phyloP scores from a whole-genome alignment of 2,797 vertebrate genomes.

The Sebastes dallii region DNA sequence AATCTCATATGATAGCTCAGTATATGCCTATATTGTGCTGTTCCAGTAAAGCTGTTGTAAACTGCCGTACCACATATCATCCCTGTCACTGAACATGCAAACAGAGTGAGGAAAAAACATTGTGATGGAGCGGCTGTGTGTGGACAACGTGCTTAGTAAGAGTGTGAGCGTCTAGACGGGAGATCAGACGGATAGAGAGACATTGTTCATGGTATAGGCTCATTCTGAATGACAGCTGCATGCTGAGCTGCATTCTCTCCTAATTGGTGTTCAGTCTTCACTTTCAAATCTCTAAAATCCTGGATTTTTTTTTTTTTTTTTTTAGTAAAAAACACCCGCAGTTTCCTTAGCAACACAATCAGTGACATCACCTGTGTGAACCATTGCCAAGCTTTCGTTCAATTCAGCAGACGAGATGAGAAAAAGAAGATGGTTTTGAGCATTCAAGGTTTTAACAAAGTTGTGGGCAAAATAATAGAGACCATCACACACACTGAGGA shows the following conservation, averaged over 20 bases:
- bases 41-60: not conserved
- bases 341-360: constrained; percentile 19
- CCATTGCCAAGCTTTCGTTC: not conserved
- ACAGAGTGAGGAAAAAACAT: not conserved
- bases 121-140: not conserved
- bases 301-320: not conserved
- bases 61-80: not conserved
- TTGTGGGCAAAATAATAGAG: not conserved
- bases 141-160: not conserved
- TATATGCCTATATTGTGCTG: not conserved
- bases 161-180: not conserved
- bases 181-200: constrained; percentile 15
- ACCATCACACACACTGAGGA: not conserved
- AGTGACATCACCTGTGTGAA: not conserved
- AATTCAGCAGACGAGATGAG: not conserved
- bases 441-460: not conserved
- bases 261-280: constrained; percentile 43
- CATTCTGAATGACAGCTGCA: constrained; percentile 46
- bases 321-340: not conserved
- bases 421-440: not conserved
- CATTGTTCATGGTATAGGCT: not conserved
- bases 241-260: constrained; percentile 14
- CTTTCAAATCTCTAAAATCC: constrained; percentile 22
- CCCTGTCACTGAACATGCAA: not conserved
- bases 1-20: not conserved